Evolutionary conservation across 2,888 invertebrate species (phyloP).

Genomic region (Aphidoletes aphidimyza): DNA sequence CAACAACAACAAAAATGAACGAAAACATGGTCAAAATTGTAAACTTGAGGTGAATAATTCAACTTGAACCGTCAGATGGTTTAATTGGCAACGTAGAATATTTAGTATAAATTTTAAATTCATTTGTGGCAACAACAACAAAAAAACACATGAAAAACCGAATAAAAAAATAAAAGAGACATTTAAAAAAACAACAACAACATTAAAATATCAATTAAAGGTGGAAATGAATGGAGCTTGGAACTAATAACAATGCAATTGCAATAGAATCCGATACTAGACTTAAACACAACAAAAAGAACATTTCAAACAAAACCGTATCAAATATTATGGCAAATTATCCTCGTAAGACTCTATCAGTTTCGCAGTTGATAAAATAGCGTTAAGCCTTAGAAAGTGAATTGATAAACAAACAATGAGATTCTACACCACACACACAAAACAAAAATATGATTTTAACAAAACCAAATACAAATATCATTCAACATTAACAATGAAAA

Average conservation of each 20-base stretch:
- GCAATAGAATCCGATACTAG: too few species aligned
- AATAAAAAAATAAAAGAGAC: background rate
- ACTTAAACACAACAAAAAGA: background rate
- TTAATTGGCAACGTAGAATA: background rate
- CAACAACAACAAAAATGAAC: constrained; percentile 4
- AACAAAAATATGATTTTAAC: too few species aligned
- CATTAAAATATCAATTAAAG: constrained; percentile 11
- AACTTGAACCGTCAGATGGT: background rate
- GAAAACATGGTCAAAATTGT: background rate
- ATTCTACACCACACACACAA: background rate
- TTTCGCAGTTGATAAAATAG: background rate
- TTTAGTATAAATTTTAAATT: background rate
- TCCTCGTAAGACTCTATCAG: background rate
- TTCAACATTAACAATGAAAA: background rate
- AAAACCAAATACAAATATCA: background rate
- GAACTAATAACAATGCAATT: background rate
- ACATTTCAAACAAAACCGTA: background rate
- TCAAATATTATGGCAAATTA: background rate
- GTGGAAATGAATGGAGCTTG: constrained; percentile 26
- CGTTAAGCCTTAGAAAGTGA: background rate
- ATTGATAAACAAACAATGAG: background rate
- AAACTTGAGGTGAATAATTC: background rate
- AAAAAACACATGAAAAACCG: background rate
- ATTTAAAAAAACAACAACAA: constrained; percentile 7
- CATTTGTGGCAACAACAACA: too few species aligned